Evolutionary conservation across 2,888 invertebrate species (phyloP), one percentile per base, ranked within the genome.

Genomic region (Tanytarsus gracilentus): DNA sequence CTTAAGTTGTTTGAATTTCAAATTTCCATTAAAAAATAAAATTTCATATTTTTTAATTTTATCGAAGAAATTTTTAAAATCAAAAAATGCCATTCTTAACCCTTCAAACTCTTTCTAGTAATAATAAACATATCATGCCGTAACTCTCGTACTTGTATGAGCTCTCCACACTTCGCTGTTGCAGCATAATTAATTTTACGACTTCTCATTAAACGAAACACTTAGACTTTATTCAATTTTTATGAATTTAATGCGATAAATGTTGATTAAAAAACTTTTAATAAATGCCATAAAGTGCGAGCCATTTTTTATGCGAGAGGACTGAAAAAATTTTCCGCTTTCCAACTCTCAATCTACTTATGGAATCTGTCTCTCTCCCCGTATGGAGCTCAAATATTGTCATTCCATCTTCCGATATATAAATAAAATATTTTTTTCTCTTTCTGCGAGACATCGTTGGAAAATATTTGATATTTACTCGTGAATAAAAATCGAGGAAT

Each of bases 391-490:
- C n/a, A n/a, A 44, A 44, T 44, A 44, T 23, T 18, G 44, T 44
- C 21, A 44, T 44, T 44, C 18, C 16, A 44, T 44, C 6, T 40
- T 3, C 9, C 30, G 2, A 5, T 2, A 36, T 14, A 33, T n/a
- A 36, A 7, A 36, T n/a, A 16, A 9, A 2, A 33, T 9, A 9
- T 11, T 33, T n/a, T n/a, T n/a, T n/a, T n/a, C n/a, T n/a, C n/a
- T n/a, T n/a, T n/a, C n/a, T n/a, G n/a, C n/a, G 44, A 44, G 44
- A 58, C 30, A 29, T 51, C 16, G 51, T 30, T 44, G 48, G 58
- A 58, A 44, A 58, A 58, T 58, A 48, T 58, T 58, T 58, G 48
- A 23, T 58, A 58, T 58, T 58, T 58, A 30, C 58, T 29, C 27
- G 30, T 29, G 48, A 58, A 40, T 58, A 48, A 58, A 56, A 56